phyloP scores from a whole-genome alignment of 1,140 invertebrate genomes.

The Pentalonia nigronervosa region DNA sequence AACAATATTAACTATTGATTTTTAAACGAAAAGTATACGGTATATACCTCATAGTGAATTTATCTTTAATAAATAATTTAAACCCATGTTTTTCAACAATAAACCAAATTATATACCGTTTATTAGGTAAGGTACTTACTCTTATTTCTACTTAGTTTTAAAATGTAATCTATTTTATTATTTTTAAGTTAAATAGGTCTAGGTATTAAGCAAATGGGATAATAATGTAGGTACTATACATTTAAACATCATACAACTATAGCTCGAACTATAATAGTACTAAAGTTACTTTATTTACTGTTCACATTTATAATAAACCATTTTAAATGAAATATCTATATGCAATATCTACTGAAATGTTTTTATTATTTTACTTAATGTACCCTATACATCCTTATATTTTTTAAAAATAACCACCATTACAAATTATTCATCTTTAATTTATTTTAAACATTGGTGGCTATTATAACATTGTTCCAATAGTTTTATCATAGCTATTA shows the following conservation, averaged over 20 bases:
- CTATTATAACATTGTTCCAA: too few relatives aligned
- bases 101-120: not conserved
- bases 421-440: too few relatives aligned
- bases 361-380: not conserved
- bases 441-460: too few relatives aligned
- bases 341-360: not conserved
- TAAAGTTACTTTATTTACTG: not conserved
- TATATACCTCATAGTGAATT: not conserved
- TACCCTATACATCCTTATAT: not conserved
- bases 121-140: not conserved
- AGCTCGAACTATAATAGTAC: not conserved
- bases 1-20: not conserved
- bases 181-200: not conserved
- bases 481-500: too few relatives aligned
- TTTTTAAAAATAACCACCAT: too few relatives aligned
- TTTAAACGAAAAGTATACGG: too few relatives aligned
- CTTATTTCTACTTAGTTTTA: not conserved
- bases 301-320: not conserved
- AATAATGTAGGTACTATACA: not conserved
- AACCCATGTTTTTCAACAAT: not conserved
- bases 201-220: not conserved
- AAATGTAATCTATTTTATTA: not conserved
- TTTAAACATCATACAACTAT: not conserved
- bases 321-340: not conserved
- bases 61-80: not conserved